Evolutionary conservation across 2,113 vertebrate species (phyloP).

Genomic region (Microcebus tavaratra): DNA sequence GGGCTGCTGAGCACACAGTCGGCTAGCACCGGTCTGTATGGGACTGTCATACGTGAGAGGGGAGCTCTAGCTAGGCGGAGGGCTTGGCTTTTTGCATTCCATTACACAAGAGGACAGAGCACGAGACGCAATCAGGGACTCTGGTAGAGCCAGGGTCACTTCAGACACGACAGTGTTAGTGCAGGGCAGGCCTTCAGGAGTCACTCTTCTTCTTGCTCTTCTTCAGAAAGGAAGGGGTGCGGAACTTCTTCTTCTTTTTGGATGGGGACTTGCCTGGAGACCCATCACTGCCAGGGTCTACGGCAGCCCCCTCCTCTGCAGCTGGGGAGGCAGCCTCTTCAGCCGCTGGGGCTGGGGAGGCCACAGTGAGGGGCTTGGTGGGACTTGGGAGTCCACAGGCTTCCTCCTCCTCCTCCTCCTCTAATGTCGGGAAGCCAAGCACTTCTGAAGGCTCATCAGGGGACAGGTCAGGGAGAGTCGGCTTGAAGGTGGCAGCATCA

Average conservation of each 20-base stretch:
- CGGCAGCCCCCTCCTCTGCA: constrained; percentile 86
- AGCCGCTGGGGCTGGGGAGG: constrained; percentile 61
- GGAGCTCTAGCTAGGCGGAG: constrained; percentile 72
- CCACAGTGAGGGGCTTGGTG: constrained; percentile 66
- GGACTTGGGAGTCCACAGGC: constrained; percentile 76
- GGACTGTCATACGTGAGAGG: constrained; percentile 64
- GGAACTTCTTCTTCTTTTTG: constrained; percentile 99
- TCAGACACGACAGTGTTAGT: constrained; percentile 79
- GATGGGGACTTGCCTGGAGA: constrained; percentile 99
- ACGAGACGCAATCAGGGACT: constrained; percentile 85
- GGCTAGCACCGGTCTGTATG: constrained; percentile 81
- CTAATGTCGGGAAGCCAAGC: constrained; percentile 85
- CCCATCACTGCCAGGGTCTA: constrained; percentile 93
- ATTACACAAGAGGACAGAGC: constrained; percentile 83
- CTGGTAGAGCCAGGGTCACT: not conserved
- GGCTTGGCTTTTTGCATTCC: constrained; percentile 82
- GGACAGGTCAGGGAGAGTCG: constrained; percentile 95
- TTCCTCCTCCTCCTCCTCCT: constrained; percentile 80
- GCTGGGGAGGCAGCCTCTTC: constrained; percentile 81
- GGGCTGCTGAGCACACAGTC: constrained; percentile 65
- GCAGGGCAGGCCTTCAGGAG: constrained; percentile 85
- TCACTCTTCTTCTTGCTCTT: constrained; percentile 99
- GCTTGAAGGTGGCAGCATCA: constrained; percentile 94
- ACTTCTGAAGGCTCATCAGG: constrained; percentile 94
- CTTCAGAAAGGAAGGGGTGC: constrained; percentile 98